Conservation (phyloP, 1,140 invertebrate species). For the Muscidifurax raptorellus region DNA sequence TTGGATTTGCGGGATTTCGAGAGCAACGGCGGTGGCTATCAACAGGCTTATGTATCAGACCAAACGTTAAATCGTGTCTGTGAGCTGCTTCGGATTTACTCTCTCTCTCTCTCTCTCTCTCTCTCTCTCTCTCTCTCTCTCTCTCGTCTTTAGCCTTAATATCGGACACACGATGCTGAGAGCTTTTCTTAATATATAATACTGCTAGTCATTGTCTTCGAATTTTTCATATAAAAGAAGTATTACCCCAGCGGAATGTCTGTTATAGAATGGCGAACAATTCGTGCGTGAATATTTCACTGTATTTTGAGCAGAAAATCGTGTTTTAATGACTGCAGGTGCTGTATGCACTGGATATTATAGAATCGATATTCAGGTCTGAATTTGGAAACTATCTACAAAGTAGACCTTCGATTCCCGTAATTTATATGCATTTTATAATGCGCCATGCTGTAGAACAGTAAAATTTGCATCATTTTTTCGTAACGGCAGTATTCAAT, state of each 20-base stretch:
- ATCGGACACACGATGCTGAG: too few relatives aligned
- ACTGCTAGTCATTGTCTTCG: too few relatives aligned
- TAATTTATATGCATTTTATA: neutral
- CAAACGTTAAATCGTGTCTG: neutral
- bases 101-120: too few relatives aligned
- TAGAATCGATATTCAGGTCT: neutral
- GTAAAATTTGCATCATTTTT: neutral
- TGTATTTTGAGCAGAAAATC: neutral
- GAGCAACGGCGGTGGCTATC: slow-evolving; percentile 9
- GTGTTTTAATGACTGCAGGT: neutral
- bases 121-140: too few relatives aligned
- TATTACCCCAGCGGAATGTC: too few relatives aligned
- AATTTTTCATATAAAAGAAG: too few relatives aligned
- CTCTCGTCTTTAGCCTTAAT: too few relatives aligned
- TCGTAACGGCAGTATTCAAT: neutral
- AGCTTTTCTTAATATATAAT: too few relatives aligned
- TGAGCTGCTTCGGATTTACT: slow-evolving; percentile 35
- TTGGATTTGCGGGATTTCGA: slow-evolving; percentile 48
- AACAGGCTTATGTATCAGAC: neutral
- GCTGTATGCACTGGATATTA: neutral
- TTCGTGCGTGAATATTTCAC: neutral
- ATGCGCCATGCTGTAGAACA: neutral
- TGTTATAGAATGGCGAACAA: too few relatives aligned
- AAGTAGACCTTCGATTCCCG: neutral
- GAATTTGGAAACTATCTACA: neutral